Evolutionary conservation across 2,888 invertebrate species (phyloP).

Genomic region (Agrochola circellaris): DNA sequence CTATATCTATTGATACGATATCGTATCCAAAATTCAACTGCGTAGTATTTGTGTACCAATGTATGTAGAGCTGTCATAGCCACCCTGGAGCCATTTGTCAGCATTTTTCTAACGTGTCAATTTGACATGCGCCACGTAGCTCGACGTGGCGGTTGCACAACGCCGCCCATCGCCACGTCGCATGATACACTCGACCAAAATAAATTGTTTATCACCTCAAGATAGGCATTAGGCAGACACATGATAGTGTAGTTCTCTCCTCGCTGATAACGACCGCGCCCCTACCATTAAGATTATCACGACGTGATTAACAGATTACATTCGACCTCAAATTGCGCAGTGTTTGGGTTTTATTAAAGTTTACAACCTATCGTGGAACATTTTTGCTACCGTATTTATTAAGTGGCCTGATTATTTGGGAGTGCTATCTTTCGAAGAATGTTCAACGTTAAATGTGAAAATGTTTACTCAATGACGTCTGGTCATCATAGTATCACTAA

Average conservation of each 20-base stretch:
- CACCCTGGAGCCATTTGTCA: slow-evolving; percentile 32
- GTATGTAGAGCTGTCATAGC: slow-evolving; percentile 52
- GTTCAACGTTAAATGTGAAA: slow-evolving; percentile 42
- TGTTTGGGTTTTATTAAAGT: slow-evolving; percentile 64
- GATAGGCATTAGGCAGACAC: slow-evolving; percentile 66
- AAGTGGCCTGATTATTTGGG: slow-evolving; percentile 67
- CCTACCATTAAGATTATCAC: slow-evolving; percentile 84
- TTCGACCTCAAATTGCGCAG: slow-evolving; percentile 71
- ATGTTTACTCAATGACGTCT: slow-evolving; percentile 58
- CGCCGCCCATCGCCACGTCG: slow-evolving; percentile 58
- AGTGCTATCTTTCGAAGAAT: slow-evolving; percentile 58
- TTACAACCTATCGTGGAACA: slow-evolving; percentile 69
- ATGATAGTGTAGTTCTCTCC: slow-evolving; percentile 68
- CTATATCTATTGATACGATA: slow-evolving; percentile 69
- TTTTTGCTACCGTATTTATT: slow-evolving; percentile 70
- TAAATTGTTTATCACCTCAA: slow-evolving; percentile 72
- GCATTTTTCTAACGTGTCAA: slow-evolving; percentile 48
- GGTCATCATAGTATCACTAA: slow-evolving; percentile 50
- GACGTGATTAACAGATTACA: slow-evolving; percentile 77
- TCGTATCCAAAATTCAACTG: slow-evolving; percentile 72
- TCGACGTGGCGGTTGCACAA: slow-evolving; percentile 56
- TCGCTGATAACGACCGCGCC: slow-evolving; percentile 80
- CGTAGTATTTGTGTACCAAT: slow-evolving; percentile 72
- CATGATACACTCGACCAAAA: slow-evolving; percentile 75
- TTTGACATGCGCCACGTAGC: slow-evolving; percentile 58